Evolutionary conservation across 2,888 invertebrate genomes (phyloP), one percentile per base, ranked within the genome.

Genomic region (Tolmerus cingulatus): DNA sequence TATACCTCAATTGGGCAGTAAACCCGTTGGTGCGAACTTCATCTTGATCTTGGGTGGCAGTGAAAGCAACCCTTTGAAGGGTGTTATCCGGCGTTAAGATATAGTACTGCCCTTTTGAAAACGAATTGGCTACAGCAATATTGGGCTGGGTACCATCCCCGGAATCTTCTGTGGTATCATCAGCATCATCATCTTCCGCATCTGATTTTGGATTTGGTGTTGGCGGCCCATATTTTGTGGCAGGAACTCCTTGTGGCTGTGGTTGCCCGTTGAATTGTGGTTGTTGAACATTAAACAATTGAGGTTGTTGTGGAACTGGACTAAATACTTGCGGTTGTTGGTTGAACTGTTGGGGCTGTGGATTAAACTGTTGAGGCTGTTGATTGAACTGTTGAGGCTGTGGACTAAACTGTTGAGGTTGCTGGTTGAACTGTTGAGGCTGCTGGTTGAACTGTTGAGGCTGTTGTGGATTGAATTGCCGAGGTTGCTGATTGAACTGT

Each of bases 31-130:
- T 90, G 30, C 89, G 89, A 0, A 89, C 89, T 19, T 92, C 92
- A 7, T 91, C 90, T 4, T 90, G 90, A 43, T 89, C 90, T 88
- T 92, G 92, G 16, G 89, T 89, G 0, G 93, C 92, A 78, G 90
- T 91, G 87, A 91, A 93, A 19, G 89, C 87, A 9, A 93, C 92
- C 40, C 91, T 90, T 86, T 93, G 93, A 14, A 93, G 88, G 2
- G 90, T 91, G 51, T 92, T 92, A 86, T 93, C 92, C 0, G 91
- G 91, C 0, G 91, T 91, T 3, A 93, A 89, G 7, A 93, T 90
- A 87, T 92, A 93, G 87, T 93, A 93, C 85, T 92, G 92, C 0
- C 93, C 93, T 37, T 91, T 90, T 5, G 90, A 89, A 27, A 88
- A 78, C 27, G 89, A 87, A 51, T 78, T 87, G 19, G 81, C 78